phyloP scores from a whole-genome alignment of 2,888 invertebrate genomes.

The Drosophila quinaria region DNA sequence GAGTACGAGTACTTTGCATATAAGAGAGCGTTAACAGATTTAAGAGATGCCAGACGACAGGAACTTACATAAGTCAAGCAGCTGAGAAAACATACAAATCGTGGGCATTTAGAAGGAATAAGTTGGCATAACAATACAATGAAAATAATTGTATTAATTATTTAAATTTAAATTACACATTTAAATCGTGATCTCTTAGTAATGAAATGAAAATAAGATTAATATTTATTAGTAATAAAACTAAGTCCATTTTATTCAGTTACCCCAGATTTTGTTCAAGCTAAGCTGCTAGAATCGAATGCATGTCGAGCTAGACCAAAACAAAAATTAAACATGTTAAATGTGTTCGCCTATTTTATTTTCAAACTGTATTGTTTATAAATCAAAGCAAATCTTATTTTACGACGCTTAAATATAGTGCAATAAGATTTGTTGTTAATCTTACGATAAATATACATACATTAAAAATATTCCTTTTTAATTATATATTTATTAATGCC shows the following conservation, averaged over 20 bases:
- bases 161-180: no score
- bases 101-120: not conserved
- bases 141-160: no score
- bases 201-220: no score
- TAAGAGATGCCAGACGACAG: slow-evolving; percentile 52
- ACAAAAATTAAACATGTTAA: no score
- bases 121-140: not conserved
- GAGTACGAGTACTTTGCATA: slow-evolving; percentile 26
- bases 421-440: not conserved
- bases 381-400: not conserved
- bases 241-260: not conserved
- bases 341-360: no score
- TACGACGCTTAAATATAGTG: not conserved
- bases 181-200: no score
- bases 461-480: no score
- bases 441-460: no score
- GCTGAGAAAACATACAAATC: not conserved
- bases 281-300: not conserved
- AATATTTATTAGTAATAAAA: not conserved
- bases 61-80: slow-evolving; percentile 58
- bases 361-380: not conserved
- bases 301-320: not conserved
- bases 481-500: not conserved
- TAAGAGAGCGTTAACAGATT: slow-evolving; percentile 34
- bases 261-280: not conserved